Evolutionary conservation across 2,888 invertebrate genomes (phyloP).

Genomic region (Drosophila parthenogenetica): DNA sequence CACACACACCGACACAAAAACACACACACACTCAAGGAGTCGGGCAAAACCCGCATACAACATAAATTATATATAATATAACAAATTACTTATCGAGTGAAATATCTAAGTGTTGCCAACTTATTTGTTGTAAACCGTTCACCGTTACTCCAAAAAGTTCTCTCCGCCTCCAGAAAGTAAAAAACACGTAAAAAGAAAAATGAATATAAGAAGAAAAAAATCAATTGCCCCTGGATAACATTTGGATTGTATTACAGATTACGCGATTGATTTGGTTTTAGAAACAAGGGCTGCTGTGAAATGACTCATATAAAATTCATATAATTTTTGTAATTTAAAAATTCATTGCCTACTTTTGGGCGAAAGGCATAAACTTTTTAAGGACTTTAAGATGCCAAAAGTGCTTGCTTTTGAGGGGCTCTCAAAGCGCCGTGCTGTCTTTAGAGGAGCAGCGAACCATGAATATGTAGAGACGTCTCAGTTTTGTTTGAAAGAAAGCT

Average conservation of each 20-base stretch:
- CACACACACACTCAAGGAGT: slow-evolving; percentile 35
- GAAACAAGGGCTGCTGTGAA: not conserved
- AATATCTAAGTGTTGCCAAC: slow-evolving; percentile 36
- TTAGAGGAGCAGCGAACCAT: slow-evolving; percentile 20
- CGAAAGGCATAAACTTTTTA: not conserved
- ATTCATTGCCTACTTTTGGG: slow-evolving; percentile 7
- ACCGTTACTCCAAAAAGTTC: slow-evolving; percentile 24
- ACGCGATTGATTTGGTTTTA: not conserved
- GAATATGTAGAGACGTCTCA: slow-evolving; percentile 4
- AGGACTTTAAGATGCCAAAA: slow-evolving; percentile 4
- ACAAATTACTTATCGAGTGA: slow-evolving; percentile 34
- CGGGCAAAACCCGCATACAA: not conserved
- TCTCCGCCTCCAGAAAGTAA: slow-evolving; percentile 22
- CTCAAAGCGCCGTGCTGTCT: not conserved
- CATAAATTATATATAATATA: slow-evolving; percentile 21
- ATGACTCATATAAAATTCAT: not conserved
- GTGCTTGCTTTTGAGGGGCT: slow-evolving; percentile 1
- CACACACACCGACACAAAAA: slow-evolving; percentile 18
- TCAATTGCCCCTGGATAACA: slow-evolving; percentile 67
- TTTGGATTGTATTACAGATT: slow-evolving; percentile 23
- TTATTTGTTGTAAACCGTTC: slow-evolving; percentile 12
- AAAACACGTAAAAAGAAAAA: slow-evolving; percentile 13
- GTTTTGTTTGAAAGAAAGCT: slow-evolving; percentile 6
- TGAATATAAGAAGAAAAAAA: slow-evolving; percentile 56
- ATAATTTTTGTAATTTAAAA: not conserved